These are phyloP conservation scores for Ellobium chinense DNA, from an alignment of 2,888 invertebrate species.

Conservation along the genomic window DNA sequence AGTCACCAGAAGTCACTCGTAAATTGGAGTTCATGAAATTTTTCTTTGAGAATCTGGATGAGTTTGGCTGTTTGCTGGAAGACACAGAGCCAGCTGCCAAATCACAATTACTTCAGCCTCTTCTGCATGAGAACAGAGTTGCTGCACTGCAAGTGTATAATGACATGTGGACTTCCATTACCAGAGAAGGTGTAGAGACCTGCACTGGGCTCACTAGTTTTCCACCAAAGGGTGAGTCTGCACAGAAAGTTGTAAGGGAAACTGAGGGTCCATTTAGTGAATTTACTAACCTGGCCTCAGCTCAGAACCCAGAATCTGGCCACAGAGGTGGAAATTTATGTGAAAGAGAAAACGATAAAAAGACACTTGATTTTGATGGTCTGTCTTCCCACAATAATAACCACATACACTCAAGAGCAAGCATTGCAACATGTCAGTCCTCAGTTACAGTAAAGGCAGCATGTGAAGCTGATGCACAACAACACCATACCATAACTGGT, in stretches of 20 bases:
- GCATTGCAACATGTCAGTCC: too few relatives aligned
- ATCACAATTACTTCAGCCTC: not conserved
- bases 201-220: not conserved
- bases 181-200: not conserved
- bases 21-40: slow-evolving; percentile 19
- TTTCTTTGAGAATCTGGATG: slow-evolving; percentile 32
- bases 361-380: too few relatives aligned
- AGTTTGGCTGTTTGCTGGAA: slow-evolving; percentile 17
- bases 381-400: too few relatives aligned
- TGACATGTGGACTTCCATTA: not conserved
- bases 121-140: not conserved
- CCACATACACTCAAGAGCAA: too few relatives aligned
- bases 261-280: not conserved
- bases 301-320: too few relatives aligned
- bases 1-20: not conserved
- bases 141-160: not conserved
- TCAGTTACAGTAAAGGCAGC: too few relatives aligned
- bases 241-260: not conserved
- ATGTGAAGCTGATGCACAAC: too few relatives aligned
- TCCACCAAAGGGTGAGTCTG: not conserved
- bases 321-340: too few relatives aligned
- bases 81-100: not conserved
- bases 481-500: too few relatives aligned
- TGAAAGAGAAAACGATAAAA: too few relatives aligned
- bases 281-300: too few relatives aligned